Percentiles rank a stretch among this genome's conserved stretches.
Evolutionary conservation across 2,888 invertebrate species (phyloP).

Genomic region (Hirtodrosophila alboralis): DNA sequence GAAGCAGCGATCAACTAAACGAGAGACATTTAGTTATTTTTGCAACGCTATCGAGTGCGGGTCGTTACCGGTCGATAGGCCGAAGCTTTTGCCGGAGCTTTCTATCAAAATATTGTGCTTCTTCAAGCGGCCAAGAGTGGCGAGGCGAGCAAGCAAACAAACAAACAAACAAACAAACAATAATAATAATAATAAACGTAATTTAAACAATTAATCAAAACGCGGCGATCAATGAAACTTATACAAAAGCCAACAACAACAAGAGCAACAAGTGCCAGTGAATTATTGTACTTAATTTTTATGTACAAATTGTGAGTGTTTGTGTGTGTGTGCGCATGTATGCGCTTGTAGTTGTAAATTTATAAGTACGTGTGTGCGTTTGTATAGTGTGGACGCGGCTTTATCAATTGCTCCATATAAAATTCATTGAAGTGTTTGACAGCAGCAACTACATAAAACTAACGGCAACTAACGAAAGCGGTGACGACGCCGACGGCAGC

Average conservation of each 20-base stretch:
- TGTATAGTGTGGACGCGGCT: constrained; percentile 44
- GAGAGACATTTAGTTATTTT: constrained; percentile 65
- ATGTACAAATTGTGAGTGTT: constrained; percentile 62
- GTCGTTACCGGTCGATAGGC: constrained; percentile 49
- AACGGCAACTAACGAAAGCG: constrained; percentile 21
- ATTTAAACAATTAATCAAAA: constrained; percentile 78
- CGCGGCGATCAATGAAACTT: constrained; percentile 76
- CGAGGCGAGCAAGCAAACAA: constrained; percentile 23
- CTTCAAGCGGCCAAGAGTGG: constrained; percentile 7
- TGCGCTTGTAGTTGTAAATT: no score
- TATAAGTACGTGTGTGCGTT: constrained; percentile 16
- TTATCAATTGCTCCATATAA: constrained; percentile 79
- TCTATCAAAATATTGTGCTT: constrained; percentile 23
- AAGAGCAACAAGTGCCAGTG: constrained; percentile 72
- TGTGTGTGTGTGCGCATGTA: constrained; percentile 24
- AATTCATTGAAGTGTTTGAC: constrained; percentile 76
- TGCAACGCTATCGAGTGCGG: constrained; percentile 74
- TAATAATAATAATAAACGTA: constrained; percentile 66
- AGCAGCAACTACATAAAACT: constrained; percentile 42
- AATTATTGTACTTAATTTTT: constrained; percentile 79
- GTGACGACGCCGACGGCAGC: constrained; percentile 40
- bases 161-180: constrained; percentile 42
- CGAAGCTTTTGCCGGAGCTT: constrained; percentile 46
- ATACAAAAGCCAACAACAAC: constrained; percentile 34
- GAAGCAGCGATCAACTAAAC: constrained; percentile 24